phyloP scores from a whole-genome alignment of 2,888 invertebrate genomes.

The Microchrysa polita region DNA sequence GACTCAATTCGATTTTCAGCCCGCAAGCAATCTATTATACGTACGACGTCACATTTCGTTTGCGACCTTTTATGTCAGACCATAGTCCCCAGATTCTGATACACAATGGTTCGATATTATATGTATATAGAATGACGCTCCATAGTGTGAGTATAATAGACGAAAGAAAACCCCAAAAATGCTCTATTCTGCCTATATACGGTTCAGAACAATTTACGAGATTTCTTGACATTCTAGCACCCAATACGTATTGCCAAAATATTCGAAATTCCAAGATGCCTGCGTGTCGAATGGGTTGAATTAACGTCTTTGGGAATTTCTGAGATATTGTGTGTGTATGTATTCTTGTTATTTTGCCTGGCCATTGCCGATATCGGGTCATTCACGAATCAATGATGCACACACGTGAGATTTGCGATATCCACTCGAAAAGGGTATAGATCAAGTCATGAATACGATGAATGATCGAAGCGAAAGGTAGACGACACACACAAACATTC shows the following conservation, averaged over 20 bases:
- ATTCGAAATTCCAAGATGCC: slow-evolving; percentile 28
- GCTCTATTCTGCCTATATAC: slow-evolving; percentile 5
- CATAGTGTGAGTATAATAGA: too few relatives aligned
- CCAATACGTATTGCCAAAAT: slow-evolving; percentile 36
- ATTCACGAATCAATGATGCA: slow-evolving; percentile 31
- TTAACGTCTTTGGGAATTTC: slow-evolving; percentile 9
- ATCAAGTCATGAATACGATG: slow-evolving; percentile 29
- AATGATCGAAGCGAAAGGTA: background rate
- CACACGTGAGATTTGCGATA: background rate
- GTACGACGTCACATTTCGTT: background rate
- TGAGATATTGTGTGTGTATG: background rate
- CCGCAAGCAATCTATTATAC: background rate
- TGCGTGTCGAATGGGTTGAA: background rate
- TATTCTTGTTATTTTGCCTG: background rate
- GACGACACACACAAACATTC: background rate
- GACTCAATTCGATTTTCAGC: slow-evolving; percentile 12
- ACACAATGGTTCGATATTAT: too few relatives aligned
- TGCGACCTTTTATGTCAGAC: background rate
- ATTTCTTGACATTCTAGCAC: slow-evolving; percentile 19
- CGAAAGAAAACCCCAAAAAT: background rate
- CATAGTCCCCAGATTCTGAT: too few relatives aligned
- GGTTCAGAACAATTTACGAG: slow-evolving; percentile 8
- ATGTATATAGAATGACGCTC: background rate
- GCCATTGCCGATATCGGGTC: slow-evolving; percentile 8
- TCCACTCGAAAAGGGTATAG: slow-evolving; percentile 46